A percentile compares a stretch with the other conserved stretches of the same genome.
phyloP scores from a whole-genome alignment of 2,888 invertebrate species.

The Platerodrilus igneus region DNA sequence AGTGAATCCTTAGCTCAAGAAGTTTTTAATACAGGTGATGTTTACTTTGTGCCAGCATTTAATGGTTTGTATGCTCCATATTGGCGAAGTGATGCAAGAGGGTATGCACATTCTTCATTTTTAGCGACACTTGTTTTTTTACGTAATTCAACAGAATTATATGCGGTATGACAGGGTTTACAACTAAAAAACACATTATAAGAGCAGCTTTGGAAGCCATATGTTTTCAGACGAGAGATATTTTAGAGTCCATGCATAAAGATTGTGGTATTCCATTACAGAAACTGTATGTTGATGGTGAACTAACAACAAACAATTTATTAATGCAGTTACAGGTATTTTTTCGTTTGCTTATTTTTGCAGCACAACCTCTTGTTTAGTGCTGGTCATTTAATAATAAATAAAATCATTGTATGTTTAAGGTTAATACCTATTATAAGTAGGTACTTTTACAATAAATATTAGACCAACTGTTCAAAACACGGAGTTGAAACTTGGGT shows the following conservation, averaged over 20 bases:
- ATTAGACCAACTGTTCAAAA: too few relatives aligned
- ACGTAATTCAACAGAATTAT: slow-evolving; percentile 56
- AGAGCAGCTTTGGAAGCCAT: slow-evolving; percentile 93
- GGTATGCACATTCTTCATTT: slow-evolving; percentile 55
- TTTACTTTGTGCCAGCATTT: slow-evolving; percentile 98
- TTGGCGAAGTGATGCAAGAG: slow-evolving; percentile 95
- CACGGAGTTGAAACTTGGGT: too few relatives aligned
- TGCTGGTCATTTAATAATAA: background rate
- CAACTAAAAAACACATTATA: slow-evolving; percentile 88
- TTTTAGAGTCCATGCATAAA: slow-evolving; percentile 89
- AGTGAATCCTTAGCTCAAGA: slow-evolving; percentile 54
- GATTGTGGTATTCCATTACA: slow-evolving; percentile 83
- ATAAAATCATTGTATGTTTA: too few relatives aligned
- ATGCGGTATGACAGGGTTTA: slow-evolving; percentile 90
- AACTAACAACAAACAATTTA: slow-evolving; percentile 82
- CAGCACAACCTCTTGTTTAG: slow-evolving; percentile 66
- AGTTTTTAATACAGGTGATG: slow-evolving; percentile 87
- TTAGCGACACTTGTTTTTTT: slow-evolving; percentile 12
- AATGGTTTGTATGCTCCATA: slow-evolving; percentile 96
- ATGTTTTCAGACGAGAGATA: slow-evolving; percentile 93
- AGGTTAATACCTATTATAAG: too few relatives aligned
- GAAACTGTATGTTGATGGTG: slow-evolving; percentile 89
- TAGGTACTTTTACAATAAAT: too few relatives aligned
- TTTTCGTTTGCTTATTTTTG: slow-evolving; percentile 75
- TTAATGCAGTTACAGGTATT: slow-evolving; percentile 84